Evolutionary conservation across 2,113 vertebrate species (phyloP).

Genomic region (Amazona vittata): DNA sequence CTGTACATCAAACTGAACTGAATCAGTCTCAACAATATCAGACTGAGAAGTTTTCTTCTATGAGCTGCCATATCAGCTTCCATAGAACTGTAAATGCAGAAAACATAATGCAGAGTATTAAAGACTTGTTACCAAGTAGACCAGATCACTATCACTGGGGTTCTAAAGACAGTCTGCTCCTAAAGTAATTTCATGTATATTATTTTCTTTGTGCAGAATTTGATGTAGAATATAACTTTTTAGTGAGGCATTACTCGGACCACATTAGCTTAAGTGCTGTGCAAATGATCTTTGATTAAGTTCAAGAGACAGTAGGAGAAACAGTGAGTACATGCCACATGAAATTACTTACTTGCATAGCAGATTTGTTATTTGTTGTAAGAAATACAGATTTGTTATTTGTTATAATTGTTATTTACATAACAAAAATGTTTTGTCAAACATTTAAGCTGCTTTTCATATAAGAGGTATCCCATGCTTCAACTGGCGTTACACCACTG

Average conservation of each 20-base stretch:
- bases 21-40: background rate
- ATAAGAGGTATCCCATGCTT: background rate
- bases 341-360: background rate
- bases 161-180: background rate
- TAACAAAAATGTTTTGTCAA: background rate
- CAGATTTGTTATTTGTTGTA: background rate
- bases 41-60: background rate
- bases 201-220: background rate
- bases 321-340: background rate
- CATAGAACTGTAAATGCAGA: background rate
- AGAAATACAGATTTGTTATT: background rate
- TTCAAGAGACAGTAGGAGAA: background rate
- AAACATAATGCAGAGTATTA: background rate
- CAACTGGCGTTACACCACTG: background rate
- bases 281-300: background rate
- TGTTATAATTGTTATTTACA: background rate
- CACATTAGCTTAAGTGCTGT: background rate
- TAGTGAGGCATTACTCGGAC: background rate
- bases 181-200: background rate
- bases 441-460: background rate
- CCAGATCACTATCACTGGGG: background rate
- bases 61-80: background rate
- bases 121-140: background rate
- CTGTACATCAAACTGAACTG: background rate
- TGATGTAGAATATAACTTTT: background rate